Base-by-base conservation (phyloP, 2,113 vertebrate genomes). In the Hucho hucho region DNA sequence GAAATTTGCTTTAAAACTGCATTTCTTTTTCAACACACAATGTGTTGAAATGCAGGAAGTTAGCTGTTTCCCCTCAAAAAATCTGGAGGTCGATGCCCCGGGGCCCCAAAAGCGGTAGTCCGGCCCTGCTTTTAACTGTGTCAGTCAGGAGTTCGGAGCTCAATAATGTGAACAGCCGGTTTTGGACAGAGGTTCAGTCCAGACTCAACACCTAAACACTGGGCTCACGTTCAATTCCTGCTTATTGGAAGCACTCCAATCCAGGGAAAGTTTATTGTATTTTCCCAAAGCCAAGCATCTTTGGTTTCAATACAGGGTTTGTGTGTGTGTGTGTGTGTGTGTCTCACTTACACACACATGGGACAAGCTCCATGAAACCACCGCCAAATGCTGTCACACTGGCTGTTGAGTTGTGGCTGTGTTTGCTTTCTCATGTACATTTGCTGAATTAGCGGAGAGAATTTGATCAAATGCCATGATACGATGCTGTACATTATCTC, bases 361-460 rank as follows among this genome's bases (percentile, higher is more conserved):
- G 26, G 64, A 13, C 25, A 65, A 26, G 26, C 64, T 16, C 32
- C 46, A 11, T n/a, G 26, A 5, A 68, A 66, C 13, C 12, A 3
- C n/a, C 56, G 63, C 79, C 83, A 84, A 64, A 70, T 56, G 29
- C 74, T 26, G 59, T 78, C 72, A 72, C 37, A 56, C 25, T 70
- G 32, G 59, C 72, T n/a, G 32, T 63, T 9, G 25, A 49, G 13
- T 49, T n/a, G 32, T 22, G 68, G 13, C 56, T 6, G 7, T 32
- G 37, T 49, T 73, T 73, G 47, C 49, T 64, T 80, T n/a, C 58
- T 61, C 16, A 18, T 71, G 67, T 72, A 32, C 2, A 14, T 68
- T 75, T 43, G 63, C 28, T 24, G 24, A 73, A 72, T 78, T 80
- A 70, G 53, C 47, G 25, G 28, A 67, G 53, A 53, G 32, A 77